Conservation (phyloP, 2,888 invertebrate genomes). For the Heliconius sara region DNA sequence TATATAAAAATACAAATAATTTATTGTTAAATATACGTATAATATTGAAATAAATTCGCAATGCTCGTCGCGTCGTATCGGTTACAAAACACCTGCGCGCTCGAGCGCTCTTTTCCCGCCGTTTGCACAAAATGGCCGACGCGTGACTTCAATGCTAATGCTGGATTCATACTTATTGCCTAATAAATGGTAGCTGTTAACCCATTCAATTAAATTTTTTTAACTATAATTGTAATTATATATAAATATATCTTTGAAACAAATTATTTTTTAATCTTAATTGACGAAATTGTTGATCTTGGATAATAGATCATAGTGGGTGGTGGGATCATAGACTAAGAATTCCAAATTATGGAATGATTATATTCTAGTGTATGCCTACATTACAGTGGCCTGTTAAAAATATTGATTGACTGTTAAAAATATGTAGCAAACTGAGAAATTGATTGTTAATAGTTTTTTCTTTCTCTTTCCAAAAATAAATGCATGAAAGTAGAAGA, state of each 20-base stretch:
- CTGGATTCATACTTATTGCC: slow-evolving; percentile 40
- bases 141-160: slow-evolving; percentile 65
- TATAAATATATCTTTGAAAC: too few species aligned
- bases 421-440: background rate
- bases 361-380: too few species aligned
- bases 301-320: too few species aligned
- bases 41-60: slow-evolving; percentile 39
- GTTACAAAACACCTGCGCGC: slow-evolving; percentile 67
- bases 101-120: slow-evolving; percentile 70
- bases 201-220: background rate
- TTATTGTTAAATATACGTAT: slow-evolving; percentile 49
- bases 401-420: too few species aligned
- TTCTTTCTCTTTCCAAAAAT: background rate
- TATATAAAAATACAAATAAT: background rate
- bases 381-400: too few species aligned
- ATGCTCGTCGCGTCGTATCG: slow-evolving; percentile 58
- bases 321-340: too few species aligned
- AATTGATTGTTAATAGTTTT: background rate
- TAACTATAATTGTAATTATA: too few species aligned
- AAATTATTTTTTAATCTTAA: too few species aligned
- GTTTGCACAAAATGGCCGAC: slow-evolving; percentile 77
- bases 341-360: too few species aligned
- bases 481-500: background rate
- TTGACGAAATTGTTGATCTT: too few species aligned
- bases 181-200: slow-evolving; percentile 16